Evolutionary conservation across 2,113 vertebrate genomes (phyloP).

Genomic region (Cercocebus atys): DNA sequence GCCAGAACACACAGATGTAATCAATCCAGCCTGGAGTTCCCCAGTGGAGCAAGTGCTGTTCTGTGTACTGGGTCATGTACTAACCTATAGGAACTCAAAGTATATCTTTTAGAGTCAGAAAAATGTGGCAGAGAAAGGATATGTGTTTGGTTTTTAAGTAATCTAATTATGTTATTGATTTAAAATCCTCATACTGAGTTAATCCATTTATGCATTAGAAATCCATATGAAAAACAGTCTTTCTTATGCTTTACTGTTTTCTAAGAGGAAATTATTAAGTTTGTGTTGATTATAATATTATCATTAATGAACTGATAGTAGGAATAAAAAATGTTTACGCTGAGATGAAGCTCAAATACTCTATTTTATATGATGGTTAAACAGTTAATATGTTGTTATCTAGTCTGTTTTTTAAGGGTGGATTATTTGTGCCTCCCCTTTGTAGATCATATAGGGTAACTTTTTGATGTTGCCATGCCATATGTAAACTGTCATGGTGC

Average conservation of each 20-base stretch:
- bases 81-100: background rate
- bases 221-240: background rate
- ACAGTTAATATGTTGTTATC: background rate
- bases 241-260: slow-evolving; percentile 19
- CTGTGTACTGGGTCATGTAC: background rate
- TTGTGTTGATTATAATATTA: slow-evolving; percentile 8
- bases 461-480: too few species aligned
- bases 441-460: too few species aligned
- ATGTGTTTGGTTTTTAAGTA: background rate
- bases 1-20: slow-evolving; percentile 23
- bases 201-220: background rate
- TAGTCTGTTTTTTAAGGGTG: background rate
- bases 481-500: too few species aligned
- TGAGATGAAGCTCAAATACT: background rate
- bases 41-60: background rate
- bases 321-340: background rate
- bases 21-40: background rate
- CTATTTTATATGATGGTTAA: background rate
- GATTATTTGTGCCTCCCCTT: too few species aligned
- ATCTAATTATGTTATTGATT: slow-evolving; percentile 30
- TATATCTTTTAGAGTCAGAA: background rate
- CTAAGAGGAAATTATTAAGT: slow-evolving; percentile 1
- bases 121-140: background rate
- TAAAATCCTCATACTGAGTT: slow-evolving; percentile 14
- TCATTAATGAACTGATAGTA: background rate